Conservation (phyloP, 2,113 vertebrate species). For the Zootoca vivipara region DNA sequence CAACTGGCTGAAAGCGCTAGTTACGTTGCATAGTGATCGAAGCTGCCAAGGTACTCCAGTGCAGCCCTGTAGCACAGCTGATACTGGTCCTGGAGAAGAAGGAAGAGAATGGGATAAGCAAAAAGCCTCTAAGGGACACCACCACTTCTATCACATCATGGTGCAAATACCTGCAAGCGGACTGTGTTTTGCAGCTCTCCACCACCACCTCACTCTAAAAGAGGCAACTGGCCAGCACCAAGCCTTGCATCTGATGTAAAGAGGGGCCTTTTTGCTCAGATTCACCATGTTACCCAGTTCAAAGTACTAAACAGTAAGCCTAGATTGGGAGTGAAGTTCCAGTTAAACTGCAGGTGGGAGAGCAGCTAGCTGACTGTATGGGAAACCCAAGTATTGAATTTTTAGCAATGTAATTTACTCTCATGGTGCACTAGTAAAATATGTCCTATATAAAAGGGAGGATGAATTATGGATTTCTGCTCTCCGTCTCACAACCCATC, state of each 20-base stretch:
- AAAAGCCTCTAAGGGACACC: not conserved
- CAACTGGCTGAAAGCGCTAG: constrained; percentile 76
- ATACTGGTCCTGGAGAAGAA: constrained; percentile 92
- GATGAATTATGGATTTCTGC: not conserved
- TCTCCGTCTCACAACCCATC: not conserved
- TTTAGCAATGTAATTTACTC: not conserved
- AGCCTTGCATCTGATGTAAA: not conserved
- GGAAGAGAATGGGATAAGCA: not conserved
- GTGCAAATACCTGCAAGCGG: not conserved
- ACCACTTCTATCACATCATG: not conserved
- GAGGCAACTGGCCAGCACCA: not conserved
- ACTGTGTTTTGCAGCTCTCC: not conserved
- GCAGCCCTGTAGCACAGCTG: constrained; percentile 96
- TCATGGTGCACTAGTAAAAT: not conserved
- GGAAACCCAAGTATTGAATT: not conserved
- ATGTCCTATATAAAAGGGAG: not conserved
- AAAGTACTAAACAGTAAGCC: not conserved
- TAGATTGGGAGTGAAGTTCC: not conserved
- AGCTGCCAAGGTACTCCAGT: constrained; percentile 98
- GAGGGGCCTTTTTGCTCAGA: not conserved
- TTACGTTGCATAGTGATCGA: constrained; percentile 99
- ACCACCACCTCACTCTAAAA: not conserved
- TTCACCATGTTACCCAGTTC: not conserved
- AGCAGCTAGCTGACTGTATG: not conserved
- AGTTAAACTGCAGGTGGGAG: not conserved